phyloP scores from a whole-genome alignment of 2,888 invertebrate genomes.

The Chaetoderma sp. region DNA sequence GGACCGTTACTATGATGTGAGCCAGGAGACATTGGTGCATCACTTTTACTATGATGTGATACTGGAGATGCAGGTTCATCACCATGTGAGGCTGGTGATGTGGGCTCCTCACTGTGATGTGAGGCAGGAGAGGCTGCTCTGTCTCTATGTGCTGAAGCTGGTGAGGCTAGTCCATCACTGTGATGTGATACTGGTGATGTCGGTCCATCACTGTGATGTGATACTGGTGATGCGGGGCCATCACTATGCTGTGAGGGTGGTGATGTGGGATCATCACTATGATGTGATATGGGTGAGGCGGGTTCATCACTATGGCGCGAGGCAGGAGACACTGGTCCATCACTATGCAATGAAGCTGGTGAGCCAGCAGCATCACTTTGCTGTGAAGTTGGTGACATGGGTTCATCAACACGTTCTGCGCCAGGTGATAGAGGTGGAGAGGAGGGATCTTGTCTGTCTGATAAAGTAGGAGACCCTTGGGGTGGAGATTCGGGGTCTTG shows the following conservation, averaged over 20 bases:
- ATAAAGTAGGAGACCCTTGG: too few species aligned
- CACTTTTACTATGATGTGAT: too few species aligned
- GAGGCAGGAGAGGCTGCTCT: neutral
- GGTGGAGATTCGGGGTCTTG: too few species aligned
- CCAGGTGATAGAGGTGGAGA: conserved; percentile 19
- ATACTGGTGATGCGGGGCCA: neutral
- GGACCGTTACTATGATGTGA: too few species aligned
- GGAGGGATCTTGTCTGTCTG: too few species aligned
- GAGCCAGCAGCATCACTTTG: too few species aligned
- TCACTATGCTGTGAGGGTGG: conserved; percentile 7
- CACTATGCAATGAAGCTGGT: conserved; percentile 8
- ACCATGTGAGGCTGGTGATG: too few species aligned
- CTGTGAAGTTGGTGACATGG: too few species aligned
- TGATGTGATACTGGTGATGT: conserved; percentile 2
- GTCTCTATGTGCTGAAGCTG: conserved; percentile 11
- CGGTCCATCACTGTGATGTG: neutral
- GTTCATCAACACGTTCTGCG: too few species aligned
- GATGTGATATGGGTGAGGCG: too few species aligned
- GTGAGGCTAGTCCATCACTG: conserved; percentile 14
- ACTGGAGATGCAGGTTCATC: conserved; percentile 9
- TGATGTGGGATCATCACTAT: conserved; percentile 11
- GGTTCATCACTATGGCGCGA: conserved; percentile 10
- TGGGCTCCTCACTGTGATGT: too few species aligned
- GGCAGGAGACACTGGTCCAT: conserved; percentile 23
- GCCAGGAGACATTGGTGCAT: too few species aligned